A percentile compares a stretch with the other conserved stretches of the same genome.
Evolutionary conservation across 1,140 invertebrate species (phyloP).

Genomic region (Cyclina sinensis): DNA sequence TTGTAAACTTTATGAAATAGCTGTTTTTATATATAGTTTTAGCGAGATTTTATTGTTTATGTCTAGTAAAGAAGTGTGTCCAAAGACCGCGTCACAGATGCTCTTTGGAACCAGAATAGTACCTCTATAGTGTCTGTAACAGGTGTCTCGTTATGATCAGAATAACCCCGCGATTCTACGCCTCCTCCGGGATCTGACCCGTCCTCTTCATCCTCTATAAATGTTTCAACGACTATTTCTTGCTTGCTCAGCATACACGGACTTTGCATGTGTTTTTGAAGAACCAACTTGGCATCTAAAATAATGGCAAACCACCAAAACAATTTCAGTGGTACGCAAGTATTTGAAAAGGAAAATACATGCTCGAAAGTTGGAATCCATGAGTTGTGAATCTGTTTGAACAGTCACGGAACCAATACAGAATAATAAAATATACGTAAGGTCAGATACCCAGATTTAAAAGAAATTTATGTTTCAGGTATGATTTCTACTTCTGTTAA

Average conservation of each 20-base stretch:
- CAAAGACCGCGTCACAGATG: too few relatives aligned
- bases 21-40: background rate
- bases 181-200: background rate
- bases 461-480: too few relatives aligned
- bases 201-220: background rate
- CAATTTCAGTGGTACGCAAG: too few relatives aligned
- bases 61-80: background rate
- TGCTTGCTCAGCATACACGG: background rate
- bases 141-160: background rate
- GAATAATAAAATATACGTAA: too few relatives aligned
- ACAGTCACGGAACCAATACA: too few relatives aligned
- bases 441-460: too few relatives aligned
- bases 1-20: background rate
- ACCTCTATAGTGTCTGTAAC: slow-evolving; percentile 14
- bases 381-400: too few relatives aligned
- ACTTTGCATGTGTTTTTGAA: background rate
- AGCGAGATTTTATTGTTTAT: background rate
- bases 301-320: too few relatives aligned
- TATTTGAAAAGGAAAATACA: too few relatives aligned
- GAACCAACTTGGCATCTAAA: background rate
- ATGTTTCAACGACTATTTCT: background rate
- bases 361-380: too few relatives aligned
- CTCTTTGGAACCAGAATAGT: background rate
- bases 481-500: too few relatives aligned
- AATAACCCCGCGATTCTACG: background rate